Conservation (phyloP, 2,797 vertebrate genomes). For the Columba guinea region DNA sequence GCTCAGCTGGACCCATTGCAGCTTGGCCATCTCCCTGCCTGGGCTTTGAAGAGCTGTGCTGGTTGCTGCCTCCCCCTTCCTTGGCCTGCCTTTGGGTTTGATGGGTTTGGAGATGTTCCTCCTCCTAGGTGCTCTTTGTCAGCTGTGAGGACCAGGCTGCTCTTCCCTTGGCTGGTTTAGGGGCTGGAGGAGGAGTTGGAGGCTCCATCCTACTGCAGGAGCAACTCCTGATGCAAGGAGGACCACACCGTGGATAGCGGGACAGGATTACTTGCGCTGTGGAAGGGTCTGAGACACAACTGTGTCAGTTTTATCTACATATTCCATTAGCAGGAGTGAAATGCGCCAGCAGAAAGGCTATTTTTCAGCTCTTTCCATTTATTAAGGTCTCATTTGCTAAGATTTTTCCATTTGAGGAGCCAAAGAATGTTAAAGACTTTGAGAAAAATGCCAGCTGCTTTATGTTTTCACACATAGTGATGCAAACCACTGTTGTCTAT, state of each 20-base stretch:
- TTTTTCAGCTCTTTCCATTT: conserved; percentile 58
- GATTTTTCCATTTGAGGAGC: conserved; percentile 51
- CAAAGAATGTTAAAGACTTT: conserved; percentile 49
- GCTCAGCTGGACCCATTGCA: neutral
- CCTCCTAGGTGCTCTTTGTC: neutral
- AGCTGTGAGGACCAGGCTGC: neutral
- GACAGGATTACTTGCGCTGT: neutral
- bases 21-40: neutral
- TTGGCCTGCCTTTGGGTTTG: fast-evolving
- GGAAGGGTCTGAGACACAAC: neutral
- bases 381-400: conserved; percentile 48
- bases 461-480: neutral
- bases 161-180: fast-evolving
- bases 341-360: neutral
- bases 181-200: neutral
- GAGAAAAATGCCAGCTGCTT: neutral
- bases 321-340: neutral
- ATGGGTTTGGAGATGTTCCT: neutral
- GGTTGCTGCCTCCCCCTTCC: neutral
- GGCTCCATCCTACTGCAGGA: neutral
- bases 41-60: neutral
- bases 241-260: fast-evolving
- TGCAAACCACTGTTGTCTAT: neutral
- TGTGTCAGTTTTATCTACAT: neutral
- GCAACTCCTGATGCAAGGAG: neutral